phyloP scores from a whole-genome alignment of 2,113 vertebrate species.

The Thalassarche chlororhynchos region DNA sequence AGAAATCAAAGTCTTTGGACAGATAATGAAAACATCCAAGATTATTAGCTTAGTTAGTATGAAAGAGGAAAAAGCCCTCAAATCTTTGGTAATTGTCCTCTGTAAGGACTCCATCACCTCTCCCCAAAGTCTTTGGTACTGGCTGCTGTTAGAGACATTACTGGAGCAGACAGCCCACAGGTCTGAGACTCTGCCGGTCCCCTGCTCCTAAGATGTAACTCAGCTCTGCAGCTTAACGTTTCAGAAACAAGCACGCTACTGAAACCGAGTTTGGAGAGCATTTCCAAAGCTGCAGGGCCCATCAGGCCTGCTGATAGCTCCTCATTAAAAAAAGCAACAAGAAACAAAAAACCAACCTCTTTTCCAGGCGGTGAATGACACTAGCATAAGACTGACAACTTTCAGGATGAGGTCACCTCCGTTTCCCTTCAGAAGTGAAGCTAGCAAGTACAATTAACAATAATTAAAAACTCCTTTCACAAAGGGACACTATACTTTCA shows the following conservation, averaged over 20 bases:
- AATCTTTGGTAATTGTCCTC: neutral
- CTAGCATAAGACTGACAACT: constrained; percentile 9
- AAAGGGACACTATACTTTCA: constrained; percentile 49
- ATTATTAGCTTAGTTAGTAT: too few species aligned
- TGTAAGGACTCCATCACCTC: neutral
- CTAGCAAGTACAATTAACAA: constrained; percentile 22
- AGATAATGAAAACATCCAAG: neutral
- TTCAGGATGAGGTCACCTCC: constrained; percentile 52
- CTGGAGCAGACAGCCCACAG: neutral
- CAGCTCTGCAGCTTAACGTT: neutral
- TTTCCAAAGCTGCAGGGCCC: neutral
- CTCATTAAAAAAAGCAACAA: constrained; percentile 1
- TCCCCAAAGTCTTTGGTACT: neutral
- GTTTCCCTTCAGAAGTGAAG: neutral
- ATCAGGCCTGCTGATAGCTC: neutral
- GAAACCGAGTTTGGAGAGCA: neutral
- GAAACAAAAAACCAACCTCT: neutral
- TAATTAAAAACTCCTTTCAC: constrained; percentile 59
- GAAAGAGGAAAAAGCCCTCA: neutral
- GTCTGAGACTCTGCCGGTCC: neutral
- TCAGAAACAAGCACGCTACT: neutral
- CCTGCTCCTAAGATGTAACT: neutral
- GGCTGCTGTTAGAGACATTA: neutral
- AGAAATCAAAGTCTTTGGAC: neutral
- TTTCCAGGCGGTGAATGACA: neutral